These are phyloP conservation scores for Tribolium madens DNA, from an alignment of 1,140 invertebrate genomes.

Conservation along the genomic window DNA sequence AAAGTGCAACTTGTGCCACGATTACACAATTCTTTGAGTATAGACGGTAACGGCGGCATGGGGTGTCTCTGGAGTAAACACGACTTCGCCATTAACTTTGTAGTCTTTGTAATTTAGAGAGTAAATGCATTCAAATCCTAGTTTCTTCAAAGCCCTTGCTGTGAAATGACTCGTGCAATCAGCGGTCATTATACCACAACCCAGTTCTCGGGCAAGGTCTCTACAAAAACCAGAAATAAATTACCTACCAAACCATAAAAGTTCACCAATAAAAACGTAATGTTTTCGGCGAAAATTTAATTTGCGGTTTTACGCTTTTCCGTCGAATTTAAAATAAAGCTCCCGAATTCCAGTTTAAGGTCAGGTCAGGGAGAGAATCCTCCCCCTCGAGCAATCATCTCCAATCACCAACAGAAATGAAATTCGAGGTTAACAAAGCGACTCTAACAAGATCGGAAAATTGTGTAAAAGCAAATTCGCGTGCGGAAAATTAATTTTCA, in stretches of 20 bases:
- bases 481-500: constrained; percentile 30
- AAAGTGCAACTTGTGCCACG: background rate
- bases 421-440: constrained; percentile 3
- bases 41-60: constrained; percentile 70
- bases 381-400: background rate
- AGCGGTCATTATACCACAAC: constrained; percentile 69
- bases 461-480: constrained; percentile 21
- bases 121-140: constrained; percentile 77
- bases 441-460: constrained; percentile 12
- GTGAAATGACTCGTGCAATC: constrained; percentile 80
- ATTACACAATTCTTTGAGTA: constrained; percentile 63
- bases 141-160: constrained; percentile 74
- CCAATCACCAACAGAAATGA: constrained; percentile 7
- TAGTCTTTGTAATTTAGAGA: constrained; percentile 75
- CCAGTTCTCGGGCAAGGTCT: constrained; percentile 68
- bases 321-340: background rate
- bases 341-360: constrained; percentile 24
- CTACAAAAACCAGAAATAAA: constrained; percentile 67
- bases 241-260: background rate
- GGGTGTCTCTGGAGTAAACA: constrained; percentile 72
- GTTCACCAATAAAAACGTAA: constrained; percentile 1
- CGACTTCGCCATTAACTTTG: constrained; percentile 69
- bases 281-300: constrained; percentile 2
- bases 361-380: background rate
- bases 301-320: background rate